phyloP scores from a whole-genome alignment of 2,113 vertebrate species.

The Pterocles gutturalis region DNA sequence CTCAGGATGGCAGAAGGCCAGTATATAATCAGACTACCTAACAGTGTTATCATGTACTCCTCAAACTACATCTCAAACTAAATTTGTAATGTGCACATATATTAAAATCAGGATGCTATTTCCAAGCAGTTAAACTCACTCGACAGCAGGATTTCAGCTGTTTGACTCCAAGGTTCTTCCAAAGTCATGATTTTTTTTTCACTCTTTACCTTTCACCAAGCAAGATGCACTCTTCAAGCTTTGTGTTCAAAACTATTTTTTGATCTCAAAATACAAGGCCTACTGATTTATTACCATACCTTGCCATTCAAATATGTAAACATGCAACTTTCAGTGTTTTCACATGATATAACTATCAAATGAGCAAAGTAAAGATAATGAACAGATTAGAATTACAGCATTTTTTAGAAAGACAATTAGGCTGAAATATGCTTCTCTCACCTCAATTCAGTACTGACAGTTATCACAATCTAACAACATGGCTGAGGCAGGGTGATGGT shows the following conservation, averaged over 20 bases:
- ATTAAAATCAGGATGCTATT: background rate
- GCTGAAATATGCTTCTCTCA: background rate
- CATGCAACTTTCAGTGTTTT: background rate
- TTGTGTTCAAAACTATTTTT: background rate
- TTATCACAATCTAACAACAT: rapidly evolving
- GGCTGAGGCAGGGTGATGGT: rapidly evolving
- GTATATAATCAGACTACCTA: background rate
- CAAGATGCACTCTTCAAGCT: background rate
- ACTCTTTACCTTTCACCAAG: background rate
- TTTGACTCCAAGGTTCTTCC: background rate
- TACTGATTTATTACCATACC: background rate
- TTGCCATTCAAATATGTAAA: background rate
- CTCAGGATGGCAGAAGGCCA: background rate
- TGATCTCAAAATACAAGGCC: background rate
- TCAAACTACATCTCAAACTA: background rate
- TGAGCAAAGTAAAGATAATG: background rate
- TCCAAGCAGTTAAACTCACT: background rate
- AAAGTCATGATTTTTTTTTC: background rate
- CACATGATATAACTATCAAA: background rate
- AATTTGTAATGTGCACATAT: background rate
- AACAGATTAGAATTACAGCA: background rate
- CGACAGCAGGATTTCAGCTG: background rate
- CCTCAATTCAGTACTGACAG: background rate
- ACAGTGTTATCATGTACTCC: background rate
- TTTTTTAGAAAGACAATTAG: background rate